A percentile compares a stretch with the other conserved stretches of the same genome.
Conservation (phyloP, 2,113 vertebrate genomes). For the Delphinapterus leucas region DNA sequence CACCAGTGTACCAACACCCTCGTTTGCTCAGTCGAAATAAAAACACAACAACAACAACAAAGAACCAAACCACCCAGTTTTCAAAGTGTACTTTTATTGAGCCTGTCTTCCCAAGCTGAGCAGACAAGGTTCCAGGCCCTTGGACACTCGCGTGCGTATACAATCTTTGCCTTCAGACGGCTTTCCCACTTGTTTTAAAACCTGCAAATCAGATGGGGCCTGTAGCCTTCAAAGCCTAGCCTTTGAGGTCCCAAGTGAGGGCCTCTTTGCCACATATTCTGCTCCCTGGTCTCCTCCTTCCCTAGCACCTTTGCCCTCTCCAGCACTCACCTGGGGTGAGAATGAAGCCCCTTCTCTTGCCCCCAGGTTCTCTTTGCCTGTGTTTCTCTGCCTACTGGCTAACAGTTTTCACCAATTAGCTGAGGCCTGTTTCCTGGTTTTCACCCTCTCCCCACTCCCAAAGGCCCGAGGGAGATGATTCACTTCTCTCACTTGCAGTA, state of each 20-base stretch:
- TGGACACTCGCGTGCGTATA: background rate
- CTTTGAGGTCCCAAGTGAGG: background rate
- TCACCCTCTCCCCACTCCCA: background rate
- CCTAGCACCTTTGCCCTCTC: background rate
- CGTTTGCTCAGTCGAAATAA: background rate
- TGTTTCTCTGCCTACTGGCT: conserved; percentile 27
- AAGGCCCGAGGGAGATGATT: background rate
- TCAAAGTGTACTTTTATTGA: background rate
- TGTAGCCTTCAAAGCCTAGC: background rate
- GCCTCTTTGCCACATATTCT: conserved; percentile 9
- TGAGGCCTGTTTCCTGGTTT: background rate
- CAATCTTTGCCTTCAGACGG: background rate
- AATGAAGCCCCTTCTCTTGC: background rate
- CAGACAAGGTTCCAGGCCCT: background rate
- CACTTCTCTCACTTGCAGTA: background rate
- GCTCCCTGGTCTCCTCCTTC: background rate
- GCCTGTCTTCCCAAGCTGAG: background rate
- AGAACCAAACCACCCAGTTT: background rate
- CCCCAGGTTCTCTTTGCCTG: conserved; percentile 20
- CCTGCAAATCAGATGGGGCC: background rate
- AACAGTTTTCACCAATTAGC: background rate
- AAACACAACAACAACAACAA: background rate
- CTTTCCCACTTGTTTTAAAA: conserved; percentile 32
- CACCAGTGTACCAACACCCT: background rate
- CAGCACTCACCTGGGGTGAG: background rate